These are phyloP conservation scores for Hyposmocoma kahamanoa DNA, from an alignment of 1,140 invertebrate genomes.

Conservation along the genomic window DNA sequence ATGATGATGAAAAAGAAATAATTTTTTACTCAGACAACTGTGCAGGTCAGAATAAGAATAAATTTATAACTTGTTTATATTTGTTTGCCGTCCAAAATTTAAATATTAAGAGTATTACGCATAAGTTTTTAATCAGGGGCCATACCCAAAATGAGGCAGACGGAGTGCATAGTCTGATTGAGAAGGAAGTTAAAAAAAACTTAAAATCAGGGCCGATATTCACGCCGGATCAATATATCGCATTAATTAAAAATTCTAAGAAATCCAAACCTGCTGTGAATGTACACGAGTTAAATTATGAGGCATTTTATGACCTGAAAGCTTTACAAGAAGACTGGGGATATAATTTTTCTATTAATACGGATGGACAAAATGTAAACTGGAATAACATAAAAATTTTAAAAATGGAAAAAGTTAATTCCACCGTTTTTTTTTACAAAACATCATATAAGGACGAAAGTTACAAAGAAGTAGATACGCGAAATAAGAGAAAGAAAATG, in stretches of 20 bases:
- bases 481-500: too few species aligned
- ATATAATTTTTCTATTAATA: slow-evolving; percentile 17
- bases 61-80: slow-evolving; percentile 38
- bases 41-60: slow-evolving; percentile 52
- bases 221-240: slow-evolving; percentile 27
- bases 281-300: slow-evolving; percentile 20
- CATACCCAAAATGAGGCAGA: slow-evolving; percentile 63
- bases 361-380: slow-evolving; percentile 21
- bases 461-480: slow-evolving; percentile 11
- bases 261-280: slow-evolving; percentile 16
- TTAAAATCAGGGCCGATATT: slow-evolving; percentile 43
- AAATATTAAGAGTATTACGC: slow-evolving; percentile 32
- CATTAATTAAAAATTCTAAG: slow-evolving; percentile 26
- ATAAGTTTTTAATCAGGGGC: slow-evolving; percentile 54
- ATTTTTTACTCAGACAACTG: slow-evolving; percentile 54
- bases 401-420: slow-evolving; percentile 11
- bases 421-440: slow-evolving; percentile 16
- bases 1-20: slow-evolving; percentile 32
- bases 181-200: slow-evolving; percentile 30
- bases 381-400: slow-evolving; percentile 24
- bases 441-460: slow-evolving; percentile 17
- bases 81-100: slow-evolving; percentile 21
- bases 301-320: slow-evolving; percentile 23
- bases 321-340: slow-evolving; percentile 10
- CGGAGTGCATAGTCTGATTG: slow-evolving; percentile 44